phyloP scores from a whole-genome alignment of 2,113 vertebrate species.

The Colistium nudipinnis region DNA sequence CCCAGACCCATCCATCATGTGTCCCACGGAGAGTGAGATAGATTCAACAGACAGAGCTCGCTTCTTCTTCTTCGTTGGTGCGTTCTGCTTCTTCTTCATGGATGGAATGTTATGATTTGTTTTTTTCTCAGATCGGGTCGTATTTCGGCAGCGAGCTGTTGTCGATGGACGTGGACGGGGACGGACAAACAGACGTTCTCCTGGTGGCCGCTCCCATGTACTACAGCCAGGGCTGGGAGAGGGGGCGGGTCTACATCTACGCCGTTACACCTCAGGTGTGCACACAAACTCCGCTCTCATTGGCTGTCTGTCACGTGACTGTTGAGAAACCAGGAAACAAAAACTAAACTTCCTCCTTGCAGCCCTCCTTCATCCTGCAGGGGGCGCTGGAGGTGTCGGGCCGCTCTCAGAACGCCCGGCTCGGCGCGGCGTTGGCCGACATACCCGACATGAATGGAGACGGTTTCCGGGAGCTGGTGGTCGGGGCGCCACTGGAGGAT shows the following conservation, averaged over 20 bases:
- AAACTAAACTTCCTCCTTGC: background rate
- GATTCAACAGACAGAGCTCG: too few species aligned
- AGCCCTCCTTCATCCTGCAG: slow-evolving; percentile 82
- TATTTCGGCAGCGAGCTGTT: slow-evolving; percentile 93
- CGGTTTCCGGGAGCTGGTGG: slow-evolving; percentile 88
- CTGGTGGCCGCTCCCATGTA: slow-evolving; percentile 96
- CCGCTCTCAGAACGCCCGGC: slow-evolving; percentile 88
- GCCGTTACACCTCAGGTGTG: slow-evolving; percentile 72
- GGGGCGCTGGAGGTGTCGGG: slow-evolving; percentile 82
- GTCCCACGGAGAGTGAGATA: too few species aligned
- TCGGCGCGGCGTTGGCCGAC: slow-evolving; percentile 87
- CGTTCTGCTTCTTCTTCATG: too few species aligned
- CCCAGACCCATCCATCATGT: too few species aligned
- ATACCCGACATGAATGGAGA: slow-evolving; percentile 95
- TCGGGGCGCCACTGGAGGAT: slow-evolving; percentile 93
- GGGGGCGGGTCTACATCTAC: slow-evolving; percentile 90
- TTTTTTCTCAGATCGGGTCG: slow-evolving; percentile 88
- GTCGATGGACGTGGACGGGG: slow-evolving; percentile 84
- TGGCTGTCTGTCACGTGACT: background rate
- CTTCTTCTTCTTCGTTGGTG: too few species aligned
- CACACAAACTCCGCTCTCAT: background rate
- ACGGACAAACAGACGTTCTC: slow-evolving; percentile 86
- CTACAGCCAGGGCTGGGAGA: slow-evolving; percentile 89
- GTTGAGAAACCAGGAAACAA: background rate
- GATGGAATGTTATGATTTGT: too few species aligned